These are phyloP conservation scores for Nothura maculosa DNA, from an alignment of 2,797 vertebrate species.

Conservation along the genomic window DNA sequence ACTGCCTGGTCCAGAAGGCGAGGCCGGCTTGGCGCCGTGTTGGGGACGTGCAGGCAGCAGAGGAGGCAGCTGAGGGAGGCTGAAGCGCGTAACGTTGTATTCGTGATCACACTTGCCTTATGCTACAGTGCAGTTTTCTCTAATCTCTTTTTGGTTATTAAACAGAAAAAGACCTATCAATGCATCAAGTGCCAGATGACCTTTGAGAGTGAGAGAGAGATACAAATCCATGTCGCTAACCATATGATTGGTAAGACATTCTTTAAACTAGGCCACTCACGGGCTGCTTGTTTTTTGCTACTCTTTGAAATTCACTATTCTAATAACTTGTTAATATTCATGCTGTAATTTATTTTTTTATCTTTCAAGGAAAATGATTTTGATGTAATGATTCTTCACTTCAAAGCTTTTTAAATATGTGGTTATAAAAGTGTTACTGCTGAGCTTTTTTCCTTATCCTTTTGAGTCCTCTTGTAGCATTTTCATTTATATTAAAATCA, in stretches of 20 bases:
- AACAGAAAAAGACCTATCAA: constrained; percentile 99
- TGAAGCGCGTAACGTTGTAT: constrained; percentile 13
- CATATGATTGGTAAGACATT: constrained; percentile 98
- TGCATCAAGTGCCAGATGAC: constrained; percentile 99
- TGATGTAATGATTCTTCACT: constrained; percentile 62
- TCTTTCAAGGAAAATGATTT: constrained; percentile 63
- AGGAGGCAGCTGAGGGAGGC: not conserved
- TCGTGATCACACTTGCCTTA: constrained; percentile 51
- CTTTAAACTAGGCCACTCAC: constrained; percentile 23
- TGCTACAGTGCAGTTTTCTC: constrained; percentile 60
- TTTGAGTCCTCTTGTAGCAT: constrained; percentile 44
- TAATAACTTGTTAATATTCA: constrained; percentile 53
- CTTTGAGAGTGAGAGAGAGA: constrained; percentile 98
- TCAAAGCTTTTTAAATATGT: constrained; percentile 70
- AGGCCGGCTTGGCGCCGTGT: not conserved
- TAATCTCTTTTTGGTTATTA: constrained; percentile 73
- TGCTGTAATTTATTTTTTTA: constrained; percentile 39
- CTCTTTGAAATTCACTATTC: constrained; percentile 10
- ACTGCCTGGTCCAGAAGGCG: not conserved
- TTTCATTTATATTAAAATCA: constrained; percentile 64
- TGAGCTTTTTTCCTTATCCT: constrained; percentile 37
- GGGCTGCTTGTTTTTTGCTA: constrained; percentile 32
- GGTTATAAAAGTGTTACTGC: constrained; percentile 51
- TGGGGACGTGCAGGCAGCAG: not conserved
- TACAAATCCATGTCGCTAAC: constrained; percentile 99